Percentiles rank a stretch among this genome's conserved stretches.
These are phyloP conservation scores for Alloscopus bannaensis DNA, from an alignment of 2,888 invertebrate genomes.

Conservation along the genomic window DNA sequence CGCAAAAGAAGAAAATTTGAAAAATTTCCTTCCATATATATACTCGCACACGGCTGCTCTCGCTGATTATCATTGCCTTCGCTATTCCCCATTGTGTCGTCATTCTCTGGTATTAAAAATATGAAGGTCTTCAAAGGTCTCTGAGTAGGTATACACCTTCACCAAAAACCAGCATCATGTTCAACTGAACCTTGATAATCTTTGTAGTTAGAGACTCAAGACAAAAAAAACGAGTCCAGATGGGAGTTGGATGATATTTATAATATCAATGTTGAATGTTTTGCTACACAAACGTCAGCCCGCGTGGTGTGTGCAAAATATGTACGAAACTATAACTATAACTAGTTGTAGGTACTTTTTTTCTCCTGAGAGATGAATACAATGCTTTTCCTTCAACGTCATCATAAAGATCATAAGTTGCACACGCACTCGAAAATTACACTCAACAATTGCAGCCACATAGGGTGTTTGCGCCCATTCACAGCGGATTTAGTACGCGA, in stretches of 20 bases:
- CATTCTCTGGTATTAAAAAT: slow-evolving; percentile 20
- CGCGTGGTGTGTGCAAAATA: too few species aligned
- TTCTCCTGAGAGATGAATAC: too few species aligned
- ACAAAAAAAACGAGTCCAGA: slow-evolving; percentile 18
- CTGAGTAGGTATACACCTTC: slow-evolving; percentile 13
- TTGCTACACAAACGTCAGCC: too few species aligned
- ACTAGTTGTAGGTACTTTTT: too few species aligned
- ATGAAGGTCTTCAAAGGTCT: slow-evolving; percentile 40
- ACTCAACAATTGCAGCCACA: slow-evolving; percentile 15
- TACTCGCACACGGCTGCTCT: too few species aligned
- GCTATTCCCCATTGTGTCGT: background rate
- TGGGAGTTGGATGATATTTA: too few species aligned
- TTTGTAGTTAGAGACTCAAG: background rate
- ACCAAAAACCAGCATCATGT: slow-evolving; percentile 26
- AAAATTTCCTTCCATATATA: slow-evolving; percentile 26
- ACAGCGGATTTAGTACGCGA: too few species aligned
- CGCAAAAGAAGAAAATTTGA: slow-evolving; percentile 26
- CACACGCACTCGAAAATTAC: slow-evolving; percentile 28
- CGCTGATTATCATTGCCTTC: background rate
- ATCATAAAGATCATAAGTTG: slow-evolving; percentile 33
- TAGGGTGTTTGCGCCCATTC: background rate
- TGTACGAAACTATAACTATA: too few species aligned
- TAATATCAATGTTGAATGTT: too few species aligned
- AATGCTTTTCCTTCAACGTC: slow-evolving; percentile 48
- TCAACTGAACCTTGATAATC: slow-evolving; percentile 40